Base-by-base conservation (phyloP, 2,888 invertebrate genomes). In the Anorthoa munda region DNA sequence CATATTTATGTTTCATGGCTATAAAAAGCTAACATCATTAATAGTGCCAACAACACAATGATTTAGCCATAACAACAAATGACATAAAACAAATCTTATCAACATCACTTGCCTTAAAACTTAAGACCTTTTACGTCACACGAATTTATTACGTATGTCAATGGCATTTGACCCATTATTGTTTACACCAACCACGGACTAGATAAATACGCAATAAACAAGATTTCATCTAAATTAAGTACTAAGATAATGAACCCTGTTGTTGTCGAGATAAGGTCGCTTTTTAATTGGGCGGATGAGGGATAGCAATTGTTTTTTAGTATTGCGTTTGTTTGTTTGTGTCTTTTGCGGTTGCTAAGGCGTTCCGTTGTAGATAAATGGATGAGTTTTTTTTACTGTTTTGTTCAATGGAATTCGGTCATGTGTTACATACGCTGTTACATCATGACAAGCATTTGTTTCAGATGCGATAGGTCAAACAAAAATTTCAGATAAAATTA, bases 151-250 rank as follows among this genome's bases (percentile, higher is more conserved):
- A 90, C 92, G 90, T 91, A 89, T 88, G 88, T 83, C 85, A 86
- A 82, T 89, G 91, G 87, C 90, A 91, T 84, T 77, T 92, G 92
- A 93, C 93, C 93, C 80, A 60, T 73, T 61, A 89, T 86, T 91
- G 90, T 91, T 91, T 90, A 88, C 84, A 81, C 82, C 85, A 84
- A 79, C 79, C 73, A 75, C 56, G 61, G 68, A 85, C 81, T 84
- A 81, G 93, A 93, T 94, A 92, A 90, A 81, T 55, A 53, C 67
- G 73, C 72, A 75, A 88, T 85, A 90, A 90, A 93, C 90, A 93
- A 86, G 77, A 86, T 87, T 84, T 83, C 72, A 87, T 81, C 80
- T 86, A 86, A 88, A 84, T 77, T 80, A 81, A 82, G 61, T 46
- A 69, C 72, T 61, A 56, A 76, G 48, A 90, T 86, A 86, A 73